Conservation (phyloP, 2,797 vertebrate species). For the Anniella stebbinsi region DNA sequence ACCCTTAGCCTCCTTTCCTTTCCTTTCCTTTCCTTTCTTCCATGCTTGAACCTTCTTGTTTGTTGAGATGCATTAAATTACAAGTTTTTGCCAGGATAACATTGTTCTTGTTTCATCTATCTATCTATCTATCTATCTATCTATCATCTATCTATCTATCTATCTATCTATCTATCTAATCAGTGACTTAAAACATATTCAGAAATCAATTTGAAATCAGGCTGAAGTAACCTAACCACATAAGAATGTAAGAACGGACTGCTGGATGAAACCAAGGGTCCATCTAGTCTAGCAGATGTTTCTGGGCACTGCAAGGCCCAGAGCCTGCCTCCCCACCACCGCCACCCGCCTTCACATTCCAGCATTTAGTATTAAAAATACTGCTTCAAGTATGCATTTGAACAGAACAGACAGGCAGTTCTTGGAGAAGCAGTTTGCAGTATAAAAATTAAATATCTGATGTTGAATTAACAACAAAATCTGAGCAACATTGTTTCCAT, state of each 20-base stretch:
- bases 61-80: not conserved
- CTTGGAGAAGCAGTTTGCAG: not conserved
- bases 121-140: too few relatives aligned
- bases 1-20: not conserved
- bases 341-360: not conserved
- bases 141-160: not conserved
- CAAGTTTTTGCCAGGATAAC: too few relatives aligned
- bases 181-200: not conserved
- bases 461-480: not conserved
- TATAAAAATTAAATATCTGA: not conserved
- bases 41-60: not conserved
- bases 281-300: not conserved
- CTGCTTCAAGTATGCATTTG: not conserved
- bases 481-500: not conserved
- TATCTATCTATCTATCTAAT: too few relatives aligned
- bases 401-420: not conserved
- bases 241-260: too few relatives aligned
- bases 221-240: not conserved
- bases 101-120: not conserved
- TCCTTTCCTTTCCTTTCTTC: not conserved
- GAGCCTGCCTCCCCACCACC: too few relatives aligned
- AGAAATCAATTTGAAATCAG: not conserved
- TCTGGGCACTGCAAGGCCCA: not conserved
- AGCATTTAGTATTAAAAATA: not conserved
- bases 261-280: too few relatives aligned